A percentile compares a stretch with the other conserved stretches of the same genome.
phyloP scores from a whole-genome alignment of 64 coral and sea anemone genomes.

The Orbicella faveolata region DNA sequence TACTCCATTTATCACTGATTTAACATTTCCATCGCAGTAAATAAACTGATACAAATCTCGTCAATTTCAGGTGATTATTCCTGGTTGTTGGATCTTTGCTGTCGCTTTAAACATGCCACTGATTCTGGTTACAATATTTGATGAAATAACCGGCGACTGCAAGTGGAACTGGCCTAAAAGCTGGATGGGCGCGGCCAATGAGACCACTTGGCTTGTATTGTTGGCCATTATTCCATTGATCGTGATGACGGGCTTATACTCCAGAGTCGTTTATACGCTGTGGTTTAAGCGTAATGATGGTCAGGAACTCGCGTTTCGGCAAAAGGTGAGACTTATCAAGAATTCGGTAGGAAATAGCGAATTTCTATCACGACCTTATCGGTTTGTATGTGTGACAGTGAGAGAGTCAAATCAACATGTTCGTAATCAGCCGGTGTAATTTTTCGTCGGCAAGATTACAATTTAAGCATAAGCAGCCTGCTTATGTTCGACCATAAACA shows the following conservation, averaged over 20 bases:
- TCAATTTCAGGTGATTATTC: not conserved
- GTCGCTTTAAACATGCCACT: not conserved
- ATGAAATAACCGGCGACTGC: not conserved
- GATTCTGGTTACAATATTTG: not conserved
- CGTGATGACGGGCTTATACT: slow-evolving; percentile 51
- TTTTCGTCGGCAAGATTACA: too few species aligned
- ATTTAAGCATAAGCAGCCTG: too few species aligned
- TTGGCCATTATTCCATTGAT: not conserved
- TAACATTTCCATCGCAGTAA: not conserved
- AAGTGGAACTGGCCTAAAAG: not conserved
- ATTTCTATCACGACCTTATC: too few species aligned
- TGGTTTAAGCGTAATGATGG: slow-evolving; percentile 31
- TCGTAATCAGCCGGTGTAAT: too few species aligned
- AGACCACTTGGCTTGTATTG: not conserved
- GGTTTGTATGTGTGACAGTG: too few species aligned
- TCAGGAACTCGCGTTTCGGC: not conserved
- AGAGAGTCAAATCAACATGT: too few species aligned
- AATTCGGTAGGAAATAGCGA: not conserved
- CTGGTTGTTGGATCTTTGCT: slow-evolving; percentile 9
- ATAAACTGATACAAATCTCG: too few species aligned
- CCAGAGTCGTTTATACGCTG: slow-evolving; percentile 21
- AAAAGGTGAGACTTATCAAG: not conserved
- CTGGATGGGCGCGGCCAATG: not conserved
- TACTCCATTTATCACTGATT: too few species aligned
- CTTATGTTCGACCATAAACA: too few species aligned